phyloP scores from a whole-genome alignment of 2,797 vertebrate genomes.

The Chaetophractus vellerosus region DNA sequence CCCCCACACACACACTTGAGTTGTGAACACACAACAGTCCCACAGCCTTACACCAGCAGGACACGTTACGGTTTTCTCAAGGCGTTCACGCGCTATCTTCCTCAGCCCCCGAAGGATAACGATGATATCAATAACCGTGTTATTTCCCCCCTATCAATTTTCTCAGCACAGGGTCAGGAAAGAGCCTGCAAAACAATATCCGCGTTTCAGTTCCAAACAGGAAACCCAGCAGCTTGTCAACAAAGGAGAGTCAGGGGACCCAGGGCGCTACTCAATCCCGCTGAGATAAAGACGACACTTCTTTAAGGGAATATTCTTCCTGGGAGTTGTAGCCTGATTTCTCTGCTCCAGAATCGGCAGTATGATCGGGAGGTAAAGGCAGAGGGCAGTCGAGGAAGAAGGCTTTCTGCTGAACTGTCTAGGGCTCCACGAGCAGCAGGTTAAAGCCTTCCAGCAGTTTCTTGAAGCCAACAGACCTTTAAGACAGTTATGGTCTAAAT shows the following conservation, averaged over 20 bases:
- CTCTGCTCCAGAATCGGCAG: neutral
- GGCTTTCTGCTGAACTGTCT: neutral
- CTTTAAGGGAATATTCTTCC: slow-evolving; percentile 48
- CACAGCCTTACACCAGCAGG: neutral
- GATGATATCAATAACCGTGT: neutral
- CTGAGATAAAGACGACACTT: neutral
- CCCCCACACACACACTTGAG: too few relatives aligned
- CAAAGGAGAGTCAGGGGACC: neutral
- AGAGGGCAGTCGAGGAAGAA: neutral
- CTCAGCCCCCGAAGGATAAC: neutral
- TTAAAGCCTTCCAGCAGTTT: neutral
- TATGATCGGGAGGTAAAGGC: neutral
- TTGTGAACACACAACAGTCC: neutral
- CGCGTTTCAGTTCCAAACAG: neutral
- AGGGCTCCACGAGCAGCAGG: neutral
- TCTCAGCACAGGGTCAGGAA: neutral
- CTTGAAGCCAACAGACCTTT: neutral
- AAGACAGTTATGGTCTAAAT: neutral
- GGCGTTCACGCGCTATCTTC: neutral
- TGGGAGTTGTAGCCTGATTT: neutral
- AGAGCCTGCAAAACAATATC: slow-evolving; percentile 21
- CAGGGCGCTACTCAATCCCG: slow-evolving; percentile 31
- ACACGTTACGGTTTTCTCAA: neutral
- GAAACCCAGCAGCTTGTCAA: slow-evolving; percentile 43
- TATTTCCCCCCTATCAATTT: slow-evolving; percentile 65